Percentiles rank a stretch among this genome's conserved stretches.
phyloP scores from a whole-genome alignment of 2,113 vertebrate species.

The Nothoprocta perdicaria region DNA sequence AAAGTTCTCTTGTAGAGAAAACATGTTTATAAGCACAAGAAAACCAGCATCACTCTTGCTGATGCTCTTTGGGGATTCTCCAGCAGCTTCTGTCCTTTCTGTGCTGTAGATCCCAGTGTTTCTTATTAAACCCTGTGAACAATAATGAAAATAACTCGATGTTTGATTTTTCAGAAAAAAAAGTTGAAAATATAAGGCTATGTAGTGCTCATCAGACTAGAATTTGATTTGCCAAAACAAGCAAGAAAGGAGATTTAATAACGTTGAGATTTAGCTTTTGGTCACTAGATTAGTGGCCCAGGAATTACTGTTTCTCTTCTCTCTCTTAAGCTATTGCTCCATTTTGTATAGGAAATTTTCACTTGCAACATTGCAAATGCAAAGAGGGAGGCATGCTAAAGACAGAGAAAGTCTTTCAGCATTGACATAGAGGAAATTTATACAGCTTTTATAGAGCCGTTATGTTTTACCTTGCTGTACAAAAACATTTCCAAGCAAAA shows the following conservation, averaged over 20 bases:
- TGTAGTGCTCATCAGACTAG: neutral
- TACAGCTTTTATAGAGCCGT: neutral
- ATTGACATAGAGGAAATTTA: neutral
- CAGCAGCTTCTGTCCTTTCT: neutral
- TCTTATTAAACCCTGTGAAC: neutral
- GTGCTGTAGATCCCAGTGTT: neutral
- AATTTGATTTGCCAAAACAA: neutral
- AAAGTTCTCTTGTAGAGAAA: slow-evolving; percentile 64
- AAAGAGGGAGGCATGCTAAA: neutral
- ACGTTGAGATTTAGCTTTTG: neutral
- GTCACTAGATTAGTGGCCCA: neutral
- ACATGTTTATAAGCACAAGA: slow-evolving; percentile 63
- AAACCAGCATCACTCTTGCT: neutral
- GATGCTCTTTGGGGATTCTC: neutral
- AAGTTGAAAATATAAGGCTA: neutral
- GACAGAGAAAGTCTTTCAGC: neutral
- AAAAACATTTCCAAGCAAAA: neutral
- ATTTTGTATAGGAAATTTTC: neutral
- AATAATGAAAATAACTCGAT: neutral
- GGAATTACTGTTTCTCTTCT: neutral
- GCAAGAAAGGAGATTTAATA: neutral
- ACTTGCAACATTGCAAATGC: neutral
- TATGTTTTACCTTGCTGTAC: neutral
- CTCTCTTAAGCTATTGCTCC: neutral
- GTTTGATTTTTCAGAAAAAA: neutral